phyloP scores from a whole-genome alignment of 64 coral and sea anemone species.

The Astreopora myriophthalma region DNA sequence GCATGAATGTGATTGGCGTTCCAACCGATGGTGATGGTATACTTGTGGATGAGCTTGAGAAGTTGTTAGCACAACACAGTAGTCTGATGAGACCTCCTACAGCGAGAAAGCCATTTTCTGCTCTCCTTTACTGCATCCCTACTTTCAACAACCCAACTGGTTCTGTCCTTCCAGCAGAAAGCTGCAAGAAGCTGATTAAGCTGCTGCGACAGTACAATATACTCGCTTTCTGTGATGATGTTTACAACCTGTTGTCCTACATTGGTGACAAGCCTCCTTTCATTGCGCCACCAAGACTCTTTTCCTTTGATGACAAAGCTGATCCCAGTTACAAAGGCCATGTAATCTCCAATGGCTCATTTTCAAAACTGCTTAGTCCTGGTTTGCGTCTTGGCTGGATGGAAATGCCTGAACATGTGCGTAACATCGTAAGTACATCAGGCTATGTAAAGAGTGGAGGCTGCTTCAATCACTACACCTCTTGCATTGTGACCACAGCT shows the following conservation, averaged over 20 bases:
- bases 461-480: constrained; percentile 85
- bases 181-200: constrained; percentile 66
- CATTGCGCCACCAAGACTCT: constrained; percentile 45
- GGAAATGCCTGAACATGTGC: constrained; percentile 67
- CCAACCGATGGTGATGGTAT: constrained; percentile 76
- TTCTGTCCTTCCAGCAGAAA: constrained; percentile 56
- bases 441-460: constrained; percentile 73
- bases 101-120: constrained; percentile 69
- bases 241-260: constrained; percentile 84
- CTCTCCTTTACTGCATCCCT: constrained; percentile 77
- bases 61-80: constrained; percentile 46
- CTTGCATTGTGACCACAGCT: constrained; percentile 70
- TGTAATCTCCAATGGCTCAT: constrained; percentile 90
- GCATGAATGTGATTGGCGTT: constrained; percentile 76
- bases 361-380: constrained; percentile 87
- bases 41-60: constrained; percentile 82
- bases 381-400: constrained; percentile 94
- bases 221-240: constrained; percentile 91
- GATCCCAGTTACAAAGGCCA: constrained; percentile 91
- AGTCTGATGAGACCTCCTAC: neutral
- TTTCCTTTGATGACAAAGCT: constrained; percentile 79
- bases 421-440: constrained; percentile 40
- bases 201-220: constrained; percentile 79
- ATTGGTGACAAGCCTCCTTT: constrained; percentile 56
- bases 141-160: constrained; percentile 93